Percentiles rank a stretch among this genome's conserved stretches.
Conservation (phyloP, 2,888 invertebrate species). For the Aleiodes alternator region DNA sequence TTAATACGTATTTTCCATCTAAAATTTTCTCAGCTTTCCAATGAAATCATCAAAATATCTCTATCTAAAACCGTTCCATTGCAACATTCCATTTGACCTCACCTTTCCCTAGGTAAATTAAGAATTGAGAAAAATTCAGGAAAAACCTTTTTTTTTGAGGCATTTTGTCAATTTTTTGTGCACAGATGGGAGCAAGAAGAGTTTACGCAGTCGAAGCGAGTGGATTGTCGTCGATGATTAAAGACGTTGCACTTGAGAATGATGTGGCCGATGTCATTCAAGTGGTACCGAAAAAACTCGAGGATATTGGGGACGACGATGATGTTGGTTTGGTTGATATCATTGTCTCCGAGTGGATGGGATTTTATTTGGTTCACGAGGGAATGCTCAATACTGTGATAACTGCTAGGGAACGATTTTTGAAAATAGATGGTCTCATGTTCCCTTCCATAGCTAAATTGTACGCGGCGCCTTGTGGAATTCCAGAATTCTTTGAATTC, state of each 20-base stretch:
- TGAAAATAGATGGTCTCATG: constrained; percentile 84
- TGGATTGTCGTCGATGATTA: constrained; percentile 80
- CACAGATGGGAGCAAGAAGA: constrained; percentile 90
- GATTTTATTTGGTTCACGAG: constrained; percentile 95
- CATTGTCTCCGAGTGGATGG: constrained; percentile 99
- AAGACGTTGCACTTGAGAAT: constrained; percentile 84
- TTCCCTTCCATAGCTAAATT: constrained; percentile 86
- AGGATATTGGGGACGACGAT: constrained; percentile 83
- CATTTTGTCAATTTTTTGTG: constrained; percentile 92
- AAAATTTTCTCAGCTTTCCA: no score
- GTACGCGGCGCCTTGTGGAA: constrained; percentile 79
- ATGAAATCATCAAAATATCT: no score
- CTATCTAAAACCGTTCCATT: no score
- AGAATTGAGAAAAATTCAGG: not conserved
- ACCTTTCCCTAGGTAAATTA: not conserved
- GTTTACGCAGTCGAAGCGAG: constrained; percentile 93
- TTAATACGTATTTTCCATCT: no score
- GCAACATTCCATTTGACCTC: no score
- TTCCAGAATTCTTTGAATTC: constrained; percentile 82
- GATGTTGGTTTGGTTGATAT: constrained; percentile 85
- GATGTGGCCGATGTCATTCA: constrained; percentile 81
- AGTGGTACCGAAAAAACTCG: constrained; percentile 86
- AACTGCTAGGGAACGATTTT: constrained; percentile 86
- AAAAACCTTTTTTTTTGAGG: constrained; percentile 71
- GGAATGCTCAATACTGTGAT: constrained; percentile 96